Conservation (phyloP, 2,113 vertebrate species). For the Cyprinus carpio region DNA sequence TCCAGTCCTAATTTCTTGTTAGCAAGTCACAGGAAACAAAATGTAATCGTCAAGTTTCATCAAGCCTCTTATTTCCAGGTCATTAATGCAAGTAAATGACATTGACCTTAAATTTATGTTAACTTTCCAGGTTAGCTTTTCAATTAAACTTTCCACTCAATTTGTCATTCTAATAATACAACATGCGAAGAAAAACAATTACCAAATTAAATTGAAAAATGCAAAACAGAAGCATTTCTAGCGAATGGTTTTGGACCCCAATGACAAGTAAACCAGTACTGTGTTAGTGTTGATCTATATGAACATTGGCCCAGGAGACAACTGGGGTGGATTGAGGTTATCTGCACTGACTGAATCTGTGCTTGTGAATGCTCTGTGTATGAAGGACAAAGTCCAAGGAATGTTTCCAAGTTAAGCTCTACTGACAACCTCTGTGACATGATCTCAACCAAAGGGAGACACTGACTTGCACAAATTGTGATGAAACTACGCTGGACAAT, state of each 20-base stretch:
- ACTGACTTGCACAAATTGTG: background rate
- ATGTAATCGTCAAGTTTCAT: background rate
- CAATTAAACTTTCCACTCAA: background rate
- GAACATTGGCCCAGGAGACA: no score
- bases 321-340: background rate
- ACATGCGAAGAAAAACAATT: background rate
- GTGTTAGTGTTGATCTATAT: background rate
- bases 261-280: background rate
- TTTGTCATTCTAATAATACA: background rate
- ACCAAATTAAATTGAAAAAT: background rate
- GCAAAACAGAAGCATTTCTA: background rate
- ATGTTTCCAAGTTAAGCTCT: background rate
- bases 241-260: background rate
- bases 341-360: constrained; percentile 2
- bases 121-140: background rate
- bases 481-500: background rate
- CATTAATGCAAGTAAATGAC: background rate
- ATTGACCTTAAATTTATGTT: constrained; percentile 2
- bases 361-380: background rate
- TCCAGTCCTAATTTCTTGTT: background rate
- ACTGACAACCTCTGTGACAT: background rate
- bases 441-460: background rate
- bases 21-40: background rate
- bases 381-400: background rate
- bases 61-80: background rate